A percentile compares a stretch with the other conserved stretches of the same genome.
Evolutionary conservation across 2,888 invertebrate genomes (phyloP).

Genomic region (Zhuqinia jingwanae): DNA sequence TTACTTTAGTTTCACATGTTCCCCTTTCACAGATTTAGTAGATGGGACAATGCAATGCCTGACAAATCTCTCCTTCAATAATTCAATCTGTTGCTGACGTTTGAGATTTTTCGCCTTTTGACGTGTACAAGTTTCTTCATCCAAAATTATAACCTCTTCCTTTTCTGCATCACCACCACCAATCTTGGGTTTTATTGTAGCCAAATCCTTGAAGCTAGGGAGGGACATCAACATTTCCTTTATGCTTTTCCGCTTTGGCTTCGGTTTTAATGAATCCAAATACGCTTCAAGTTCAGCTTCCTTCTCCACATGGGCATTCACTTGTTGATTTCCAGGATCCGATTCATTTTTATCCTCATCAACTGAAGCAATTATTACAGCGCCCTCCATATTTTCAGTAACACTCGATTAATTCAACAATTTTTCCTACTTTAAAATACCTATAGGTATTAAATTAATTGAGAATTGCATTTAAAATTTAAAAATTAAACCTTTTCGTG

Average conservation of each 20-base stretch:
- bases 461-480: too few relatives aligned
- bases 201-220: slow-evolving; percentile 69
- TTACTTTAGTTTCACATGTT: slow-evolving; percentile 83
- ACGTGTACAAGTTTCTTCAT: slow-evolving; percentile 82
- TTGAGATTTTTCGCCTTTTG: slow-evolving; percentile 80
- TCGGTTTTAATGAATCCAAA: slow-evolving; percentile 68
- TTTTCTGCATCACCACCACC: slow-evolving; percentile 82
- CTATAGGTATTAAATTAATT: too few relatives aligned
- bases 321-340: slow-evolving; percentile 80
- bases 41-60: slow-evolving; percentile 84
- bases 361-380: not conserved
- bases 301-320: not conserved
- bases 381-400: not conserved
- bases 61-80: slow-evolving; percentile 87
- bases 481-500: too few relatives aligned
- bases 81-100: slow-evolving; percentile 83
- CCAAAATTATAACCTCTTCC: slow-evolving; percentile 84
- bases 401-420: not conserved
- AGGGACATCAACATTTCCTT: slow-evolving; percentile 72
- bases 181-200: slow-evolving; percentile 82
- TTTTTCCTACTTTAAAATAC: too few relatives aligned
- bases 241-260: slow-evolving; percentile 69
- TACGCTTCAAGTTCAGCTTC: slow-evolving; percentile 70
- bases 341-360: not conserved
- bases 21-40: slow-evolving; percentile 83